Evolutionary conservation across 2,888 invertebrate genomes (phyloP).

Genomic region (Macroteleia sp.): DNA sequence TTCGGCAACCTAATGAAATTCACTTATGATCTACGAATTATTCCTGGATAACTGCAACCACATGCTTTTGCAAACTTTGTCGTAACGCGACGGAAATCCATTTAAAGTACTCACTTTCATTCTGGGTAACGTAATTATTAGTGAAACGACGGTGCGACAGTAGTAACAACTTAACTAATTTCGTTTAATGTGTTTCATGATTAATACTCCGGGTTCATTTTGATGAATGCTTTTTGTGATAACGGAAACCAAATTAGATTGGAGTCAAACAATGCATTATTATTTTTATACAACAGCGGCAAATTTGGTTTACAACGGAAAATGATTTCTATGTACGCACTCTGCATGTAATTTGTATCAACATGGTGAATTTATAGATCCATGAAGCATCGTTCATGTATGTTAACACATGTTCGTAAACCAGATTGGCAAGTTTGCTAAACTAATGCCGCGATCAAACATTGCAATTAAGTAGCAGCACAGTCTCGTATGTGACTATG

Average conservation of each 20-base stretch:
- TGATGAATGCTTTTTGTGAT: too few relatives aligned
- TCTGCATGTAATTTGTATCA: constrained; percentile 19
- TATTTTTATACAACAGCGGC: too few relatives aligned
- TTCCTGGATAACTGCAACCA: constrained; percentile 20
- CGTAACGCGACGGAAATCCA: constrained; percentile 6
- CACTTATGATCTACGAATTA: constrained; percentile 38
- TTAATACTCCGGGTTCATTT: too few relatives aligned
- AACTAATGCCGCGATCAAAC: constrained; percentile 73
- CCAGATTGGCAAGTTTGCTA: constrained; percentile 67
- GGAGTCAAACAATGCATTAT: too few relatives aligned
- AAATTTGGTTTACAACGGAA: background rate
- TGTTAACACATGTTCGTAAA: constrained; percentile 59
- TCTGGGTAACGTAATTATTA: constrained; percentile 31
- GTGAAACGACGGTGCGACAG: background rate
- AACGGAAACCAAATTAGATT: background rate
- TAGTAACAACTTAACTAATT: constrained; percentile 17
- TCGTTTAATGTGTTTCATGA: constrained; percentile 5
- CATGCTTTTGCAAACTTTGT: constrained; percentile 24
- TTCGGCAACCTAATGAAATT: constrained; percentile 28
- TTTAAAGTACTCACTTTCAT: constrained; percentile 26
- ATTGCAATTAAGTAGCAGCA: constrained; percentile 75
- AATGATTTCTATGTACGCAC: constrained; percentile 13
- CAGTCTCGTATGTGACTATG: constrained; percentile 63
- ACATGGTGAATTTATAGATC: constrained; percentile 33
- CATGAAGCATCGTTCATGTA: constrained; percentile 38